These are phyloP conservation scores for Spinibarbus caldwelli DNA, from an alignment of 2,797 vertebrate species.

Conservation along the genomic window DNA sequence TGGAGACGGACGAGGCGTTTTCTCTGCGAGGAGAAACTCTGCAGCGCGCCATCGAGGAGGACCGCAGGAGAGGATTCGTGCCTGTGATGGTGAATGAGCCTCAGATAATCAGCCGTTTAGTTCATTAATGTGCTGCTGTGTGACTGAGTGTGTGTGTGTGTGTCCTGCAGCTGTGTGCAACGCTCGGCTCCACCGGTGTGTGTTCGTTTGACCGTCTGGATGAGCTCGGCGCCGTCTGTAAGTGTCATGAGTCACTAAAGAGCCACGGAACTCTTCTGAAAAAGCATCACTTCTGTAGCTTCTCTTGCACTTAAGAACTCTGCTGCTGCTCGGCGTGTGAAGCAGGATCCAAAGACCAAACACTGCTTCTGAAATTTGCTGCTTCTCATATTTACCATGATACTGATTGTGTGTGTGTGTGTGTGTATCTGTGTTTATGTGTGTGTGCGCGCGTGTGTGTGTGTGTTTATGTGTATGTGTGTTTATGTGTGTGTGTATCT, in stretches of 20 bases:
- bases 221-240: constrained; percentile 94
- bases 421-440: too few relatives aligned
- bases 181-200: constrained; percentile 92
- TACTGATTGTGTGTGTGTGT: constrained; percentile 58
- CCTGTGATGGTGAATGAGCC: constrained; percentile 85
- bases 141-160: constrained; percentile 22
- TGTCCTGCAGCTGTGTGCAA: constrained; percentile 86
- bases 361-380: too few relatives aligned
- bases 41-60: constrained; percentile 87
- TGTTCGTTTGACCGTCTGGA: constrained; percentile 92
- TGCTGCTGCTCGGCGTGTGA: too few relatives aligned
- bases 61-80: constrained; percentile 84
- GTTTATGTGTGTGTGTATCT: too few relatives aligned
- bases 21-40: constrained; percentile 90
- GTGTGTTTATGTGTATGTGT: neutral
- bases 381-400: too few relatives aligned
- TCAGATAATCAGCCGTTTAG: neutral
- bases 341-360: too few relatives aligned
- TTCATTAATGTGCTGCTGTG: neutral
- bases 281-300: neutral
- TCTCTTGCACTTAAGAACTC: neutral
- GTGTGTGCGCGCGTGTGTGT: neutral
- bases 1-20: constrained; percentile 88
- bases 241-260: constrained; percentile 64
- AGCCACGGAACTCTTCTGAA: neutral